A percentile compares a stretch with the other conserved stretches of the same genome.
Conservation (phyloP, 2,888 invertebrate species). For the Euplagia quadripunctaria region DNA sequence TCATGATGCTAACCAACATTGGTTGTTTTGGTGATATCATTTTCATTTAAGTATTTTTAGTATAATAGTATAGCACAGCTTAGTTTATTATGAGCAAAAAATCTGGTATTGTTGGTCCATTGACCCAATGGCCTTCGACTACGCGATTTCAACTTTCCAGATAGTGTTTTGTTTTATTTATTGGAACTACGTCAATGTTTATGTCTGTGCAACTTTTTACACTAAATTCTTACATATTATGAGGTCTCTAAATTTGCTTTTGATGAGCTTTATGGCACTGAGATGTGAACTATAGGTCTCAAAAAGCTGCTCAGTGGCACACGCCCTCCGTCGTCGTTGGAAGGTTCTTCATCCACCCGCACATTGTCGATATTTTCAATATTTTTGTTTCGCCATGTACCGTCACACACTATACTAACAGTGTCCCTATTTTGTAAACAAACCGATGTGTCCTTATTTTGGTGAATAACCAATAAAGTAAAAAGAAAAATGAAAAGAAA, state of each 20-base stretch:
- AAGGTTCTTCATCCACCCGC: too few species aligned
- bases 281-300: background rate
- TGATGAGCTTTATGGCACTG: background rate
- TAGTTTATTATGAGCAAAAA: slow-evolving; percentile 10
- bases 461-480: background rate
- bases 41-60: background rate
- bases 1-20: too few species aligned
- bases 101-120: slow-evolving; percentile 13
- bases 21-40: too few species aligned
- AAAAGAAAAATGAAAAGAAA: too few species aligned
- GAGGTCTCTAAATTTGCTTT: background rate
- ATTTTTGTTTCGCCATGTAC: too few species aligned
- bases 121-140: slow-evolving; percentile 20
- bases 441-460: too few species aligned
- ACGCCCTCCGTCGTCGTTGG: too few species aligned
- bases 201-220: background rate
- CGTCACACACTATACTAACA: too few species aligned
- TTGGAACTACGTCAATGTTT: background rate
- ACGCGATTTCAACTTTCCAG: slow-evolving; percentile 17
- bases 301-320: too few species aligned
- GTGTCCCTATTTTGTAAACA: too few species aligned
- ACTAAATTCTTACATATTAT: background rate
- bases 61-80: background rate
- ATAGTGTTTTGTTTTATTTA: background rate
- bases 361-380: too few species aligned